A percentile compares a stretch with the other conserved stretches of the same genome.
Evolutionary conservation across 2,888 invertebrate genomes (phyloP).

Genomic region (Tanypteryx hageni): DNA sequence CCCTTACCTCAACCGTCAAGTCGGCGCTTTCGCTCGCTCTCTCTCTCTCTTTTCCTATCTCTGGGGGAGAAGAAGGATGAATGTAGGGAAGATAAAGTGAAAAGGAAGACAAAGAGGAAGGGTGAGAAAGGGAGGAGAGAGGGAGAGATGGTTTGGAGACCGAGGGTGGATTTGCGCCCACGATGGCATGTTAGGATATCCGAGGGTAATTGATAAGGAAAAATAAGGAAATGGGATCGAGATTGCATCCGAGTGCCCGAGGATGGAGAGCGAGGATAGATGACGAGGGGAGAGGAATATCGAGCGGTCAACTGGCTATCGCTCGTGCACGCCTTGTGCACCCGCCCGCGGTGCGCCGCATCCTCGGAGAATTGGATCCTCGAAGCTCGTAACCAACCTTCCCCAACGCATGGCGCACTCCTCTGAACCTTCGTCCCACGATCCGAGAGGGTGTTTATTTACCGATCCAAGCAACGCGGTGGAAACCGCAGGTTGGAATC

Average conservation of each 20-base stretch:
- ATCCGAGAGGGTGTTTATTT: background rate
- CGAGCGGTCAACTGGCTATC: background rate
- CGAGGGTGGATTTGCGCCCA: background rate
- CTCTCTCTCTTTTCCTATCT: background rate
- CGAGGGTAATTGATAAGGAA: conserved; percentile 25
- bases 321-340: background rate
- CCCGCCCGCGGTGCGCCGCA: conserved; percentile 19
- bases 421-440: background rate
- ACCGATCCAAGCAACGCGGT: background rate
- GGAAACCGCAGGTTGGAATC: background rate
- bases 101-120: background rate
- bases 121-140: background rate
- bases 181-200: conserved; percentile 17
- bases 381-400: conserved; percentile 10
- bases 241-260: conserved; percentile 15
- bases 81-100: background rate
- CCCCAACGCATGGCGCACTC: background rate
- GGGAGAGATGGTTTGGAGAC: background rate
- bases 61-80: background rate
- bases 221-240: conserved; percentile 16
- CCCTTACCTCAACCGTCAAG: conserved; percentile 21
- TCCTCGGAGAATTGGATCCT: conserved; percentile 24
- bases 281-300: background rate
- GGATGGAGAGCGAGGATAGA: background rate
- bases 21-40: background rate